Evolutionary conservation across 2,797 vertebrate genomes (phyloP).

Genomic region (Onychomys leucogaster): DNA sequence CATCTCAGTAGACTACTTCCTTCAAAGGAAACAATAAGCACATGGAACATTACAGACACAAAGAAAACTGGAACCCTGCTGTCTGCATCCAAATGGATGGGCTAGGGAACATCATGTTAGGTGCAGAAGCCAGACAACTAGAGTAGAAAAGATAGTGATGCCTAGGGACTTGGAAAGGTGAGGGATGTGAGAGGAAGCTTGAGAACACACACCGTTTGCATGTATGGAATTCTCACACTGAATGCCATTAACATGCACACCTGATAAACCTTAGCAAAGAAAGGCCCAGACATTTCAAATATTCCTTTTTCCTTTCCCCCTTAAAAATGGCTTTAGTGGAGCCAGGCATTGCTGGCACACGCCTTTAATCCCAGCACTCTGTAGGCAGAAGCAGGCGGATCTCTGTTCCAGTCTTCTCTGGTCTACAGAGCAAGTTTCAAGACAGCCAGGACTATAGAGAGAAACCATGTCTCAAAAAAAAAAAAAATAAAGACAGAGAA

Average conservation of each 20-base stretch:
- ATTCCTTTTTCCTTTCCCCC: neutral
- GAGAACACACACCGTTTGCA: neutral
- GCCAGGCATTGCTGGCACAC: neutral
- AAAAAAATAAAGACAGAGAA: neutral
- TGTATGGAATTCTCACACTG: neutral
- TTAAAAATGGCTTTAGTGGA: neutral
- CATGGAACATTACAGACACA: neutral
- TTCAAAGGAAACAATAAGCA: neutral
- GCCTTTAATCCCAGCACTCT: neutral
- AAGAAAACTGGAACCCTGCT: neutral
- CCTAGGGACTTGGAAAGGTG: neutral
- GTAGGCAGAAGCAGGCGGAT: no score
- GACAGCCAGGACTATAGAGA: neutral
- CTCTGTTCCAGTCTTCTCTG: neutral
- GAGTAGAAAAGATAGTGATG: neutral
- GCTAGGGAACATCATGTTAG: neutral
- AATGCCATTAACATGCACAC: neutral
- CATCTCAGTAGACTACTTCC: conserved; percentile 1
- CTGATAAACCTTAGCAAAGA: neutral
- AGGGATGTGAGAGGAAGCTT: neutral
- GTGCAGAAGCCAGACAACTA: neutral
- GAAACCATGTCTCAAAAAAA: neutral
- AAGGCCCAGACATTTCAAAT: neutral
- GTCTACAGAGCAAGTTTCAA: neutral
- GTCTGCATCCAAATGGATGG: neutral